Evolutionary conservation across 2,113 vertebrate genomes (phyloP).

Genomic region (Pteropus alecto): DNA sequence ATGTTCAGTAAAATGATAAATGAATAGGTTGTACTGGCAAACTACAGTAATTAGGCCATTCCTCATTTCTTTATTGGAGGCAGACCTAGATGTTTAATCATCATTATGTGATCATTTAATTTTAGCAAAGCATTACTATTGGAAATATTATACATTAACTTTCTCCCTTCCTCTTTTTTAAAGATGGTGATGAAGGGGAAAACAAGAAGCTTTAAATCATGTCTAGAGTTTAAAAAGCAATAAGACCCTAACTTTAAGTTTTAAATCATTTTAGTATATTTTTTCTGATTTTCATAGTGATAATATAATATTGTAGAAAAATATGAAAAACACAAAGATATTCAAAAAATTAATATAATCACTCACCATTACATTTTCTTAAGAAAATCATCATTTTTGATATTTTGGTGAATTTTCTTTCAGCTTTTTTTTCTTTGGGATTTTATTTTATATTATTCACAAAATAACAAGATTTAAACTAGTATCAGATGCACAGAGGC

Average conservation of each 20-base stretch:
- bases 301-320: background rate
- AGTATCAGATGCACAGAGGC: conserved; percentile 35
- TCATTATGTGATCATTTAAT: conserved; percentile 79
- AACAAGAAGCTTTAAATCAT: conserved; percentile 51
- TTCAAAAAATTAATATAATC: conserved; percentile 31
- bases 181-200: conserved; percentile 35
- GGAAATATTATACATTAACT: conserved; percentile 46
- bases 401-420: background rate
- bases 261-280: background rate
- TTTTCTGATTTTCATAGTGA: background rate
- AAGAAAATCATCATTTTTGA: conserved; percentile 23
- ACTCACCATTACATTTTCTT: background rate
- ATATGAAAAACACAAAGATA: background rate
- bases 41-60: conserved; percentile 82
- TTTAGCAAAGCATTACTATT: conserved; percentile 62
- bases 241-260: conserved; percentile 39
- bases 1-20: conserved; percentile 81
- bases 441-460: conserved; percentile 48
- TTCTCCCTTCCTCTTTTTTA: conserved; percentile 16
- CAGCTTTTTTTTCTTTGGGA: background rate
- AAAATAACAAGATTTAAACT: conserved; percentile 48
- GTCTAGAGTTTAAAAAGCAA: conserved; percentile 35
- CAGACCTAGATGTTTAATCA: conserved; percentile 81
- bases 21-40: conserved; percentile 81
- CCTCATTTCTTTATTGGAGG: conserved; percentile 82